Evolutionary conservation across 2,797 vertebrate genomes (phyloP), one percentile per base, ranked within the genome.

Genomic region (Clarias pachynema): DNA sequence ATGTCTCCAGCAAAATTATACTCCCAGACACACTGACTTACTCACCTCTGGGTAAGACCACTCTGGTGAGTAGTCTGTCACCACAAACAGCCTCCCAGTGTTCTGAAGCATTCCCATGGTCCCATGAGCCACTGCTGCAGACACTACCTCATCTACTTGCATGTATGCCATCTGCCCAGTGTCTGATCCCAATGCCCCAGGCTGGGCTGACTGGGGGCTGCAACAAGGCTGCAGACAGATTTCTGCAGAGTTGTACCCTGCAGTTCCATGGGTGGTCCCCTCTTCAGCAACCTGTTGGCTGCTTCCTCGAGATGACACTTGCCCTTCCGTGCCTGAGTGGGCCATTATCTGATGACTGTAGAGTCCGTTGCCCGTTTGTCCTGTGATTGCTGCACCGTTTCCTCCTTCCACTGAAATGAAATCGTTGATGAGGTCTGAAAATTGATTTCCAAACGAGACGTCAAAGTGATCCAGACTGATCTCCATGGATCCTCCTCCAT

Each of bases 31-130:
- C 44, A 63, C 29, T 60, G 26, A 29, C 16, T 68, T 78, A 90
- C 97, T 96, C 91, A 99, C 98, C 97, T 99, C 98, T n/a, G 98
- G 98, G 92, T 99, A 99, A 78, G 98, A 99, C 98, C 98, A 99
- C 91, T 99, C 98, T 1, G 98, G 98, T 79, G 98, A 99, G 92
- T 99, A 99, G 94, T 99, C 98, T 18, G 98, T 99, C 94, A 99
- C 97, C 94, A 97, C 96, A 94, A 99, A 99, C 93, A 99, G 93
- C 90, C 97, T 97, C 87, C 97, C 98, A 0, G 96, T 96, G 91
- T 97, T 97, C 94, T 97, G 98, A 59, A 99, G 96, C 92, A 99
- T 90, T 78, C 97, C 97, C 93, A 99, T 94, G 82, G 96, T 93
- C 91, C 96, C 96, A 92, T 97, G 97, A 89, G 96, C 96, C 0